Percentiles rank a stretch among this genome's conserved stretches.
These are phyloP conservation scores for Meda fulgida DNA, from an alignment of 2,797 vertebrate species.

Conservation along the genomic window DNA sequence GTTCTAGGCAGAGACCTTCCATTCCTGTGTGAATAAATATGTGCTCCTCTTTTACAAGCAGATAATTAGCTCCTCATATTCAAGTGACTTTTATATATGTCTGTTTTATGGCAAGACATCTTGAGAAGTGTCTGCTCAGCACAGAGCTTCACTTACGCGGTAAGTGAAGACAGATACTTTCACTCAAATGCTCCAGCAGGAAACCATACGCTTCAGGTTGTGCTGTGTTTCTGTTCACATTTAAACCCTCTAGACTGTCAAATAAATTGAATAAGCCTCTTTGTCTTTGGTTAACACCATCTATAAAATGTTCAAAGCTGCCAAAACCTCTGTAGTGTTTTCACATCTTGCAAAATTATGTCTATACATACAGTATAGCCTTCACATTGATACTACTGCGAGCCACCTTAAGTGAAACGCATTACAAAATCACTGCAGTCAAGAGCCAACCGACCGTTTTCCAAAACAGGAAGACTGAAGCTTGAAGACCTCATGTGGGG, in stretches of 20 bases:
- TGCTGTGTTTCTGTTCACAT: constrained; percentile 58
- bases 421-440: neutral
- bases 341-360: neutral
- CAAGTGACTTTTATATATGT: constrained; percentile 58
- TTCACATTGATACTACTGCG: constrained; percentile 3
- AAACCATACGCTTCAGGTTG: constrained; percentile 67
- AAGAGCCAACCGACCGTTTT: neutral
- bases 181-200: constrained; percentile 63
- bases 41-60: constrained; percentile 64
- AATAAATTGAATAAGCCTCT: constrained; percentile 24
- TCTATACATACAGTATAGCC: neutral
- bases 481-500: neutral
- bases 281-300: constrained; percentile 29
- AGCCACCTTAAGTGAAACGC: constrained; percentile 4
- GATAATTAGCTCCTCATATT: constrained; percentile 68
- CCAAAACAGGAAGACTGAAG: neutral
- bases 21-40: constrained; percentile 57
- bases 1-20: constrained; percentile 4
- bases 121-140: constrained; percentile 69
- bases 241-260: constrained; percentile 35
- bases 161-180: constrained; percentile 71
- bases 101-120: constrained; percentile 64
- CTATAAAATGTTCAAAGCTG: constrained; percentile 8
- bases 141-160: constrained; percentile 68
- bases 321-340: neutral